Evolutionary conservation across 2,797 vertebrate species (phyloP), one percentile per base, ranked within the genome.

Genomic region (Trachurus trachurus): DNA sequence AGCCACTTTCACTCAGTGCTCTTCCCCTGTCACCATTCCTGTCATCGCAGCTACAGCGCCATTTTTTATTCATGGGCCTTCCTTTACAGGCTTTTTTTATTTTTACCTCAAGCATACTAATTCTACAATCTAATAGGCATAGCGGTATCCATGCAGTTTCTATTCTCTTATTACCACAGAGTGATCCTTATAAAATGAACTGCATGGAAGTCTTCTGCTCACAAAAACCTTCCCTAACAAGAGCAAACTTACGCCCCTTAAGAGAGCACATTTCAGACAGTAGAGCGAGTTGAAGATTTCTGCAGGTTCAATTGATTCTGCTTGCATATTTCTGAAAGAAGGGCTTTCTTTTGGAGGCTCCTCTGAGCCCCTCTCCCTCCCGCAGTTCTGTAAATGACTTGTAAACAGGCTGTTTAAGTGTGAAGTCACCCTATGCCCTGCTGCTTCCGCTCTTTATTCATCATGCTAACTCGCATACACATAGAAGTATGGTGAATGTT

Each of bases 361-460:
- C 47, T 75, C 52, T 0, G 60, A 76, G 84, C 63, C 70, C 29
- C 74, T 75, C 61, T 78, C 73, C 79, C 85, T 83, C 91, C 84
- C 34, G 75, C 81, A 78, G 81, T 60, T 92, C 69, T 84, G 86
- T 88, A 89, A 91, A 88, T 89, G 82, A 88, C 88, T 90, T 84
- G 90, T 92, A 93, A 92, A 92, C 86, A 90, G 86, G 63, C 85
- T 92, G 87, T 91, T 93, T 86, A 89, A 91, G 92, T 93, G 93
- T 88, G 89, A 92, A 93, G 88, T 91, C 86, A 87, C 87, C 90
- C 91, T 77, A 11, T 86, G 90, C 83, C 90, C 90, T 69, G 78
- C 74, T 81, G 78, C 87, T 93, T 94, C 93, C 89, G 80, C 85
- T 90, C 85, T 88, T 85, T 90, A 89, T 94, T 91, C 92, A 92